A percentile compares a stretch with the other conserved stretches of the same genome.
Evolutionary conservation across 2,888 invertebrate species (phyloP).

Genomic region (Lycia hirtaria): DNA sequence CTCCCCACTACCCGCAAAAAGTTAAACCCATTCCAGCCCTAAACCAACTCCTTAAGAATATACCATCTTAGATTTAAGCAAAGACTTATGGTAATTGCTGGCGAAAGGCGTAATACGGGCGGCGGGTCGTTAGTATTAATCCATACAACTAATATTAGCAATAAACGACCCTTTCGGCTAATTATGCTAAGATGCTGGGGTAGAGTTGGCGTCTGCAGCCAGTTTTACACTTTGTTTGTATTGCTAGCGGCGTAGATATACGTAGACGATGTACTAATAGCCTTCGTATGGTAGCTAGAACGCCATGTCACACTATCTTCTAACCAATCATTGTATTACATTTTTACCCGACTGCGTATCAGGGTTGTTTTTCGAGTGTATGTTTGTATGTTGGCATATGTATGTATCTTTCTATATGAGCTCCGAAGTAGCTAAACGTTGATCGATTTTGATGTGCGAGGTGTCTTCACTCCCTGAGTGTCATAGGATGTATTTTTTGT

Average conservation of each 20-base stretch:
- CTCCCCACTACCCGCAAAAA: conserved; percentile 18
- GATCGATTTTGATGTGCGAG: no score
- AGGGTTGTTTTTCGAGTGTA: no score
- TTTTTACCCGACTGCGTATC: no score
- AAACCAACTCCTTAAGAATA: conserved; percentile 33
- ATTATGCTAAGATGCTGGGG: conserved; percentile 81
- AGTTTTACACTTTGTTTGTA: conserved; percentile 56
- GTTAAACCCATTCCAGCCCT: conserved; percentile 27
- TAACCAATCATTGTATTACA: no score
- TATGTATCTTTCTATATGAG: no score
- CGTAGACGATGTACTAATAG: conserved; percentile 17
- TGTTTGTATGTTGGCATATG: no score
- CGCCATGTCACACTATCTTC: neutral
- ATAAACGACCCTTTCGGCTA: conserved; percentile 80
- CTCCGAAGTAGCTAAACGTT: no score
- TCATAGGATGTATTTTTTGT: no score
- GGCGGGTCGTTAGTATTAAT: conserved; percentile 64
- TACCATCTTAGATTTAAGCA: conserved; percentile 41
- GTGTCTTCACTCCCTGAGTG: no score
- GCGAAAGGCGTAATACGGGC: conserved; percentile 58
- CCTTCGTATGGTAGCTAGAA: conserved; percentile 5
- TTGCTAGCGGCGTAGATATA: conserved; percentile 29
- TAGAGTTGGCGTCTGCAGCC: conserved; percentile 67
- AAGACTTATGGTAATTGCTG: conserved; percentile 70
- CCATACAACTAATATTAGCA: conserved; percentile 83